These are phyloP conservation scores for Pangasius djambal DNA, from an alignment of 2,797 vertebrate species.

Conservation along the genomic window DNA sequence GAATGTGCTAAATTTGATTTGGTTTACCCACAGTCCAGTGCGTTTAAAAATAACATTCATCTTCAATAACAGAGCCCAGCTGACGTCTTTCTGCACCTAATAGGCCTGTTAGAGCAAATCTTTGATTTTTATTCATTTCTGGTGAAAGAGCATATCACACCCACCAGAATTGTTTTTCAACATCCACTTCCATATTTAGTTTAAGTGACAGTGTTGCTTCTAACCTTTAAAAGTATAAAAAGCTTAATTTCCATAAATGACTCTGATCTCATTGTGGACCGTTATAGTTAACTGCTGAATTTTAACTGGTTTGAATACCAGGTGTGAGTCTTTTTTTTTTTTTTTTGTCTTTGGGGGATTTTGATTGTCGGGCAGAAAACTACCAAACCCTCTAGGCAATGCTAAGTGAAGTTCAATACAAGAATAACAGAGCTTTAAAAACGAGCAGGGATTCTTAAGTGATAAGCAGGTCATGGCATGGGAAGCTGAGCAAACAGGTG, in stretches of 20 bases:
- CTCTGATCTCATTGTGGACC: not conserved
- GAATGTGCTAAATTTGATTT: not conserved
- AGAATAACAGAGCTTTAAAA: constrained; percentile 61
- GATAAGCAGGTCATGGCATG: constrained; percentile 54
- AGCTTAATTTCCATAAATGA: not conserved
- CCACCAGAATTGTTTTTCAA: not conserved
- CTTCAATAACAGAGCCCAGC: not conserved
- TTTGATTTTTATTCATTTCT: not conserved
- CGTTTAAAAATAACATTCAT: not conserved
- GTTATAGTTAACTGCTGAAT: not conserved
- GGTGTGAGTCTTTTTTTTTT: not conserved
- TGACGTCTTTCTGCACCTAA: not conserved
- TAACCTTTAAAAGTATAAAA: not conserved
- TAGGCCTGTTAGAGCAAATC: not conserved
- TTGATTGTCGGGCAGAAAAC: not conserved
- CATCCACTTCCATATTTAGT: not conserved
- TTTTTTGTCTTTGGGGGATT: not conserved
- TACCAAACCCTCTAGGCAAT: not conserved
- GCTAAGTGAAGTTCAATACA: constrained; percentile 25
- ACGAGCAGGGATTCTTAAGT: constrained; percentile 12
- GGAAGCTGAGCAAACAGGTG: constrained; percentile 77
- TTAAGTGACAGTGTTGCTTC: not conserved
- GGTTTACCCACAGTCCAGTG: not conserved
- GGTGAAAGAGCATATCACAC: not conserved
- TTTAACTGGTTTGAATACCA: not conserved